phyloP scores from a whole-genome alignment of 2,888 invertebrate genomes.

The Euzophera pinguis region DNA sequence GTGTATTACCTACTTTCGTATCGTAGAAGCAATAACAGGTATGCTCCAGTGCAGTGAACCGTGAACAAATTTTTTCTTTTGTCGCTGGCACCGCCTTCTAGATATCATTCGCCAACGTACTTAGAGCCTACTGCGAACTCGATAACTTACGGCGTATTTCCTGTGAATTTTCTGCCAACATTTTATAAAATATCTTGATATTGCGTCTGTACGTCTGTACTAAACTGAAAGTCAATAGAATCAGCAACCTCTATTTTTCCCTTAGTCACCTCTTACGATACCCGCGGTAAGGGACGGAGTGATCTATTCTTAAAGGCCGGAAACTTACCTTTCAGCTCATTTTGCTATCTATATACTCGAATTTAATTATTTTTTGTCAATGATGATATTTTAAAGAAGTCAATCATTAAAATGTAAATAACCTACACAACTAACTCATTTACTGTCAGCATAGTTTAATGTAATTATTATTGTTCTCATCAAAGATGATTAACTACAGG shows the following conservation, averaged over 20 bases:
- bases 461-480: neutral
- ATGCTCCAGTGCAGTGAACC: constrained; percentile 16
- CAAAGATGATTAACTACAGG: neutral
- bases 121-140: neutral
- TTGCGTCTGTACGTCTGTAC: neutral
- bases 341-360: no score
- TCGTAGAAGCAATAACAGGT: constrained; percentile 14
- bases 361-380: no score
- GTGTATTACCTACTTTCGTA: constrained; percentile 3
- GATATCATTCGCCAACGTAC: constrained; percentile 4
- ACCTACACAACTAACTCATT: no score
- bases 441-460: neutral
- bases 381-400: no score
- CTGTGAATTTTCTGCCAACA: neutral
- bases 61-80: constrained; percentile 12
- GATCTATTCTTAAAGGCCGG: no score
- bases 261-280: no score
- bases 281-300: no score
- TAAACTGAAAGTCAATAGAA: no score
- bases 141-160: constrained; percentile 4
- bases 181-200: constrained; percentile 6
- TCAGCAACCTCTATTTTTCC: no score
- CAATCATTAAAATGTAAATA: no score
- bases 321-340: no score
- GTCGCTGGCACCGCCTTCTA: neutral